Base-by-base conservation (phyloP, 2,888 invertebrate genomes). In the Drosophila atroscutellata region DNA sequence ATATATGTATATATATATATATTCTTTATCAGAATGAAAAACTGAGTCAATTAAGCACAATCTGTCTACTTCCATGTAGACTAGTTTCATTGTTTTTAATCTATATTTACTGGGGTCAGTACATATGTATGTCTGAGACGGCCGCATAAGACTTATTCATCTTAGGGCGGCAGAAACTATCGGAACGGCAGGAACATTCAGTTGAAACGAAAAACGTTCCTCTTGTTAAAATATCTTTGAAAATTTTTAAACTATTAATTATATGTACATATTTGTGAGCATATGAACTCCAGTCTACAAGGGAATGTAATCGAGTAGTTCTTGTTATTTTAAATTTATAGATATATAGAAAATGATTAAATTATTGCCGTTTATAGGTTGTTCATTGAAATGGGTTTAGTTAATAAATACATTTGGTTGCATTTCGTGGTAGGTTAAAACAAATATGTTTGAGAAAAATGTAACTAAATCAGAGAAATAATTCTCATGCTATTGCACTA, bases 391-490 rank as follows among this genome's bases (percentile, higher is more conserved):
- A 30, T 63, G 73, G 11, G 42, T 42, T 72, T 64, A 77, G 58
- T 74, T 74, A 61, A 64, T 81, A 71, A 50, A 66, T 72, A 42
- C 70, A 56, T 73, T 64, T 67, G 67, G 59, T 64, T 75, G 67
- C 52, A 49, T 55, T 62, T 58, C 47, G 57, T 65, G 39, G 37
- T 56, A 65, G 50, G 51, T 81, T 55, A 76, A 89, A 89, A 90
- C 58, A 80, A 85, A 88, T 80, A 76, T 80, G 39, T 60, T 75
- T 78, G 72, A 69, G 63, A 86, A 92, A 92, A 91, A 86, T 91
- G 89, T 90, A 93, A 93, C 93, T 93, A 93, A 93, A 93, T 93
- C 93, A 93, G 93, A 93, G 93, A 93, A 93, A 93, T 93, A 93
- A 93, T 92, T 93, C 93, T 93, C 93, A 93, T 93, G 93, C 93